Evolutionary conservation across 2,888 invertebrate genomes (phyloP).

Genomic region (Fragum whitleyi): DNA sequence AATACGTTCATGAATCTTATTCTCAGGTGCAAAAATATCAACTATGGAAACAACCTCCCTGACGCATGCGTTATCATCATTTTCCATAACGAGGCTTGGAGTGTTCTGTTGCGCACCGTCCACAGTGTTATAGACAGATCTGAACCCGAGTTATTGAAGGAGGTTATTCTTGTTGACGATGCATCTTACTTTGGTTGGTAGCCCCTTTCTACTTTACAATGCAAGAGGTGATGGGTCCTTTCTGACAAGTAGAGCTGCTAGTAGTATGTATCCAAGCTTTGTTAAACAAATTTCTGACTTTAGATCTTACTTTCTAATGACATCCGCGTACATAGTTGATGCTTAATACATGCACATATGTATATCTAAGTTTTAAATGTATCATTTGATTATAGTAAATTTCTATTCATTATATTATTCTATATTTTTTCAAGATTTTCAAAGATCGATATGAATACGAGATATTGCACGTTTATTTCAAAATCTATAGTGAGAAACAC

Average conservation of each 20-base stretch:
- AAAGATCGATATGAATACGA: too few relatives aligned
- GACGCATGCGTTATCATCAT: slow-evolving; percentile 95
- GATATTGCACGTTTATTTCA: too few relatives aligned
- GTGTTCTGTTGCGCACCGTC: slow-evolving; percentile 94
- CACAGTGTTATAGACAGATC: slow-evolving; percentile 94
- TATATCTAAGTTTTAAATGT: too few relatives aligned
- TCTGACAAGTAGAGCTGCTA: slow-evolving; percentile 14
- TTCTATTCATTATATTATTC: too few relatives aligned
- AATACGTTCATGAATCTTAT: too few relatives aligned
- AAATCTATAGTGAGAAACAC: too few relatives aligned
- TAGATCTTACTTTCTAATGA: too few relatives aligned
- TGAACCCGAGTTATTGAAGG: slow-evolving; percentile 90
- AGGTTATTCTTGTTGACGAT: slow-evolving; percentile 97
- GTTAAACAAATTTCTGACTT: too few relatives aligned
- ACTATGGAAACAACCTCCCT: slow-evolving; percentile 88
- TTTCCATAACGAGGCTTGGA: slow-evolving; percentile 97
- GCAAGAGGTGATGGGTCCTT: slow-evolving; percentile 12
- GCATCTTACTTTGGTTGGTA: slow-evolving; percentile 89
- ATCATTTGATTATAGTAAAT: too few relatives aligned
- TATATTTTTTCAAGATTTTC: too few relatives aligned
- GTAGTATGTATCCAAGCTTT: slow-evolving; percentile 5
- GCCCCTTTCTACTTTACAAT: neutral
- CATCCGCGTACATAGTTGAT: too few relatives aligned
- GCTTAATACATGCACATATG: too few relatives aligned
- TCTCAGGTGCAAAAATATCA: slow-evolving; percentile 78